These are phyloP conservation scores for Neoaliturus tenellus DNA, from an alignment of 2,888 invertebrate species.

Conservation along the genomic window DNA sequence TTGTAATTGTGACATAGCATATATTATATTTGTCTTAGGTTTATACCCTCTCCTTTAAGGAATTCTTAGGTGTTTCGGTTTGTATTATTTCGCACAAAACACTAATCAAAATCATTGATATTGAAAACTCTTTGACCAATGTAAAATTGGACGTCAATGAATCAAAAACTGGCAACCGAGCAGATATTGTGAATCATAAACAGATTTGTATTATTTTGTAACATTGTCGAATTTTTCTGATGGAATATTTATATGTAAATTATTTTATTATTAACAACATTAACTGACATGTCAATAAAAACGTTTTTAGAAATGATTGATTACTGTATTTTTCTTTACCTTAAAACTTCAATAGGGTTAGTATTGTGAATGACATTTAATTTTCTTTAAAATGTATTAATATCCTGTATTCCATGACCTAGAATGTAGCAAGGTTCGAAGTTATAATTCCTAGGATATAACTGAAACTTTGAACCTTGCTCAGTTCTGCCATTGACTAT, in stretches of 20 bases:
- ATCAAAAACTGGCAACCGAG: slow-evolving; percentile 3
- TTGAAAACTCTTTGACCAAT: not conserved
- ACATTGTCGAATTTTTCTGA: not conserved
- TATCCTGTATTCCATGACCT: no score
- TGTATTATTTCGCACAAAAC: not conserved
- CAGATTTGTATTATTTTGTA: not conserved
- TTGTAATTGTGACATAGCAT: slow-evolving; percentile 34
- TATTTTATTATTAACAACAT: slow-evolving; percentile 50
- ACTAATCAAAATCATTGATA: not conserved
- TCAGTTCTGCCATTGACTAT: no score
- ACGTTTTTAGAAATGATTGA: slow-evolving; percentile 9
- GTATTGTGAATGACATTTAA: no score
- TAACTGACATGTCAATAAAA: slow-evolving; percentile 52
- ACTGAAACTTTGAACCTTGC: no score
- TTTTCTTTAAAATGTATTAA: no score
- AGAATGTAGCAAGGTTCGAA: no score
- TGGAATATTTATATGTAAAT: slow-evolving; percentile 45
- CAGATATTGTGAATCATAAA: not conserved
- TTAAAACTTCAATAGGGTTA: no score
- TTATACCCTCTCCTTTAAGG: not conserved
- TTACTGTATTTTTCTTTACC: no score
- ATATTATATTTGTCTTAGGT: slow-evolving; percentile 18
- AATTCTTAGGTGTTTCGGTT: not conserved
- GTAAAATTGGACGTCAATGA: not conserved
- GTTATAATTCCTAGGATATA: no score